A percentile compares a stretch with the other conserved stretches of the same genome.
phyloP scores from a whole-genome alignment of 30 jellyfish, hydroid and myxozoan species.

The Cassiopea andromeda region DNA sequence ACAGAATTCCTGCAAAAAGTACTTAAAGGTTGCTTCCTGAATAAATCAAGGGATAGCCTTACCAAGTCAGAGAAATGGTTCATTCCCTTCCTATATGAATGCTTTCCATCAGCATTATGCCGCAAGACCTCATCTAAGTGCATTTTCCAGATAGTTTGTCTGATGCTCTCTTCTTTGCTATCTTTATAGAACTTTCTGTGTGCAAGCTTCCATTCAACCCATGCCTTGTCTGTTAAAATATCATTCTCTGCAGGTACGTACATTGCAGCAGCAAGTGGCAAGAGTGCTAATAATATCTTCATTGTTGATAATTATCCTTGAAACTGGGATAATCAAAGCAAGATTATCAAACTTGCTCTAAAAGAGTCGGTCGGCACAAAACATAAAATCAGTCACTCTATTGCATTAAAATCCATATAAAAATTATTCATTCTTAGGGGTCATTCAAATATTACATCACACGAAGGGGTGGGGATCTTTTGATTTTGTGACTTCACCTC shows the following conservation, averaged over 20 bases:
- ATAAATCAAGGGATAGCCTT: neutral
- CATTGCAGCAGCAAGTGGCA: conserved; percentile 71
- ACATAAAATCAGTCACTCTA: too few relatives aligned
- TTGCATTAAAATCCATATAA: too few relatives aligned
- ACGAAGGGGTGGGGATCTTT: too few relatives aligned
- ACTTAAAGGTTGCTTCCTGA: too few relatives aligned
- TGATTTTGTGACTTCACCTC: too few relatives aligned
- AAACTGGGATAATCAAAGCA: neutral
- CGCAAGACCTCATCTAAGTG: conserved; percentile 58
- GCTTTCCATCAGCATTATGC: conserved; percentile 74
- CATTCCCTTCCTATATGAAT: conserved; percentile 74
- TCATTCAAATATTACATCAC: too few relatives aligned
- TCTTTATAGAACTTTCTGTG: conserved; percentile 79
- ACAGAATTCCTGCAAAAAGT: too few relatives aligned
- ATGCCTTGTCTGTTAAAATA: conserved; percentile 66
- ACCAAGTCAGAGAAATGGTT: conserved; percentile 93
- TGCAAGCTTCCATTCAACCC: conserved; percentile 89
- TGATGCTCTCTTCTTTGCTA: conserved; percentile 64
- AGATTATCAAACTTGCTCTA: too few relatives aligned
- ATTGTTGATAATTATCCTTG: neutral
- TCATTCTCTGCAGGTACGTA: conserved; percentile 43
- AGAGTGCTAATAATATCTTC: conserved; percentile 35
- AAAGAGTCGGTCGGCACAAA: too few relatives aligned
- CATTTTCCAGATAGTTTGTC: conserved; percentile 82
- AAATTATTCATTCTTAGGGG: too few relatives aligned